Conservation (phyloP, 2,797 vertebrate species). For the Hippoglossus hippoglossus region DNA sequence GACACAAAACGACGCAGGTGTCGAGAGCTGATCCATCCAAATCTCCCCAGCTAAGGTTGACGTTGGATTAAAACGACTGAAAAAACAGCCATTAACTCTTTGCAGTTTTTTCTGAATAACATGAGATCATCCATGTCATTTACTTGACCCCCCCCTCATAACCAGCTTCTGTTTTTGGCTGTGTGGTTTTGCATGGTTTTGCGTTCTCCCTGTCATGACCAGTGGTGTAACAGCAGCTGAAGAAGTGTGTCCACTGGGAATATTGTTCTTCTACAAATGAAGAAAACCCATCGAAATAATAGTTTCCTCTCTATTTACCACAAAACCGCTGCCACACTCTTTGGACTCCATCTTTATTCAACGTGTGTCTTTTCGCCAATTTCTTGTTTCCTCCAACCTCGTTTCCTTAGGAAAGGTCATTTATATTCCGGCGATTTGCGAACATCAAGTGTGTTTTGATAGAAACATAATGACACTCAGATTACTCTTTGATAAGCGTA, state of each 20-base stretch:
- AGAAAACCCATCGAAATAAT: neutral
- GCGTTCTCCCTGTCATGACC: constrained; percentile 67
- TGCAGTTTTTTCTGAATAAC: constrained; percentile 57
- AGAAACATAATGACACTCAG: neutral
- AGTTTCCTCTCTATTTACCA: neutral
- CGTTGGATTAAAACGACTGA: constrained; percentile 47
- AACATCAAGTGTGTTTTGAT: constrained; percentile 5
- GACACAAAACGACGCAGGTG: constrained; percentile 9
- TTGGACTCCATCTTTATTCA: neutral
- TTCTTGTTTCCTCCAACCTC: too few relatives aligned
- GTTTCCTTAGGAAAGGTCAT: neutral
- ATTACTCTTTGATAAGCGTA: constrained; percentile 12
- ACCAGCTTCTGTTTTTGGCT: constrained; percentile 65
- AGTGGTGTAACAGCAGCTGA: constrained; percentile 55
- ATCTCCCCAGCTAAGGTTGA: constrained; percentile 81
- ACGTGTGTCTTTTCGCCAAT: neutral
- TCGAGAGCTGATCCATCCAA: constrained; percentile 71
- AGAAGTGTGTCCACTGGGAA: constrained; percentile 11
- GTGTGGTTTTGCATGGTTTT: constrained; percentile 66
- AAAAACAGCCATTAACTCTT: constrained; percentile 53
- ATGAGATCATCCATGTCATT: constrained; percentile 62
- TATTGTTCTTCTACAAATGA: neutral
- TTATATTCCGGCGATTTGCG: constrained; percentile 15
- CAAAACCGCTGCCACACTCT: neutral
- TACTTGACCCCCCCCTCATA: constrained; percentile 58